These are phyloP conservation scores for Dysidea cf. avara DNA, from an alignment of 37 sponge, comb jelly and placozoan genomes.

Conservation along the genomic window DNA sequence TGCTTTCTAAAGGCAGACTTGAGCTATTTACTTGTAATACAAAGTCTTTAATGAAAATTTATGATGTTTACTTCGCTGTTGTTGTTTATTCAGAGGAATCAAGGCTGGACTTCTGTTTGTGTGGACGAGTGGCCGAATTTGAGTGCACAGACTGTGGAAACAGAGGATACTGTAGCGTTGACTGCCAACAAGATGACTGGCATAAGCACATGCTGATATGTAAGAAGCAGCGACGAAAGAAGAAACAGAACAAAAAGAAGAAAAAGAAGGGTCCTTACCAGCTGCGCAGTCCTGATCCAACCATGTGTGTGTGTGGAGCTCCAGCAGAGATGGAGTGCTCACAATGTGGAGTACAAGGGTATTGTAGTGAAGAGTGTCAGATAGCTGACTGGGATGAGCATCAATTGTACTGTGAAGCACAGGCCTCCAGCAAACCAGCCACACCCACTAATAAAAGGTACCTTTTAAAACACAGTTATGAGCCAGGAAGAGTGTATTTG, in stretches of 20 bases:
- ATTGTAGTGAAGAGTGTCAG: slow-evolving; percentile 80
- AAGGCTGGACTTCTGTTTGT: slow-evolving; percentile 65
- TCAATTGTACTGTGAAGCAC: slow-evolving; percentile 23
- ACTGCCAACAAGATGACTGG: slow-evolving; percentile 76
- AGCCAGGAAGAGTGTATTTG: no score
- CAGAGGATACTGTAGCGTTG: slow-evolving; percentile 68
- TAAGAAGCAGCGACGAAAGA: neutral
- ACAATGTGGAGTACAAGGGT: slow-evolving; percentile 69
- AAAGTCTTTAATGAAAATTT: neutral
- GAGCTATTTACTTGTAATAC: neutral
- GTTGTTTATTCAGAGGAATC: slow-evolving; percentile 2
- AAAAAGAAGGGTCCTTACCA: neutral
- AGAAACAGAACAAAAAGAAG: slow-evolving; percentile 19
- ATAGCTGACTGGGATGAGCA: slow-evolving; percentile 55
- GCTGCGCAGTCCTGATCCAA: slow-evolving; percentile 1
- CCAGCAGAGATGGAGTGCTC: slow-evolving; percentile 75
- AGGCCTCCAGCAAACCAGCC: no score
- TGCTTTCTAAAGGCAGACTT: neutral
- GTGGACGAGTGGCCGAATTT: slow-evolving; percentile 72
- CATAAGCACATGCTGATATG: slow-evolving; percentile 28
- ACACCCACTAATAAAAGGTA: no score
- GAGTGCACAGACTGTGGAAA: slow-evolving; percentile 64
- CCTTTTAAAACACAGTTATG: no score
- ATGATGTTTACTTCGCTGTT: neutral
- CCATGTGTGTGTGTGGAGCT: slow-evolving; percentile 77